Evolutionary conservation across 2,113 vertebrate species (phyloP).

Genomic region (Rhynchopsitta pachyrhyncha): DNA sequence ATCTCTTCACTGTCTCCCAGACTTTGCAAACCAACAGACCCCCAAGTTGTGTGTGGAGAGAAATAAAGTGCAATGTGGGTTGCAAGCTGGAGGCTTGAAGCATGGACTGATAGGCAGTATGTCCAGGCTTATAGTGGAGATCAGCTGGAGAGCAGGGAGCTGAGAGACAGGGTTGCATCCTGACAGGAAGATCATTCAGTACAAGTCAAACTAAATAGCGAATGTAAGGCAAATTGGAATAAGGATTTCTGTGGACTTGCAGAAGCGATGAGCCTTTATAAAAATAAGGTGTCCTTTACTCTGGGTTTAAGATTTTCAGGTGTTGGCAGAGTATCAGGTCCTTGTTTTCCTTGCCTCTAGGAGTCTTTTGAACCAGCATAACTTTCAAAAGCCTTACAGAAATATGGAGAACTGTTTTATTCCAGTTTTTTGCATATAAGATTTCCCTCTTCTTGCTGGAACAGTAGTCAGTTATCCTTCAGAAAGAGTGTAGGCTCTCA

Average conservation of each 20-base stretch:
- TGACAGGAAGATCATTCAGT: neutral
- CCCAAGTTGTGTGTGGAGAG: neutral
- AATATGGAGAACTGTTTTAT: neutral
- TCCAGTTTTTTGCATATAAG: neutral
- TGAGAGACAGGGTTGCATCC: neutral
- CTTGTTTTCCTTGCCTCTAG: neutral
- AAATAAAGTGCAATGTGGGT: neutral
- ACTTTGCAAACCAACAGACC: neutral
- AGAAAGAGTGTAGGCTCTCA: neutral
- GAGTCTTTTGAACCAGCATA: neutral
- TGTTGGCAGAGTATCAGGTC: neutral
- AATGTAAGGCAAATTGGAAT: neutral
- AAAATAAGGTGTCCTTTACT: neutral
- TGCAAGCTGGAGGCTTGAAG: neutral
- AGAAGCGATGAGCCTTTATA: neutral
- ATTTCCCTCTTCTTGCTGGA: neutral
- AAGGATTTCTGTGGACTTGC: neutral
- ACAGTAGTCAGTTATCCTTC: neutral
- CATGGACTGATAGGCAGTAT: rapidly evolving
- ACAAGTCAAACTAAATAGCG: neutral
- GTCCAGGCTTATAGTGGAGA: neutral
- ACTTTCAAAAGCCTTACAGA: neutral
- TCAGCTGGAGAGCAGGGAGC: neutral
- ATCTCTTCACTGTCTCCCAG: neutral
- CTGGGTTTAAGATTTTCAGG: neutral